Conservation (phyloP, 2,113 vertebrate genomes). For the Arothron firmamentum region DNA sequence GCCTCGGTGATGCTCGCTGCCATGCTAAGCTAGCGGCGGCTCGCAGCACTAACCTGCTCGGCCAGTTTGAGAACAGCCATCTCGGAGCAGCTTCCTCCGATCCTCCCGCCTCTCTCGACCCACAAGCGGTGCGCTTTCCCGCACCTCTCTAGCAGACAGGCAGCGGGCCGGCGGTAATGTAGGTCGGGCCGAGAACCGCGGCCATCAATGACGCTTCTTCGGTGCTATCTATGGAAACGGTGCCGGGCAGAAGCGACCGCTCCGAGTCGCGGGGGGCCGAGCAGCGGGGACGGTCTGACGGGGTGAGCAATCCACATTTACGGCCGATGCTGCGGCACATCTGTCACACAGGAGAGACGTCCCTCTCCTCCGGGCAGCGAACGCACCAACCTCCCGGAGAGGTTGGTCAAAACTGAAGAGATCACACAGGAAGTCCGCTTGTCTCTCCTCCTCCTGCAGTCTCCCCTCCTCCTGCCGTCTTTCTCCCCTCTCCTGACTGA, state of each 20-base stretch:
- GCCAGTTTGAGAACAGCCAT: conserved; percentile 81
- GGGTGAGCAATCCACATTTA: conserved; percentile 66
- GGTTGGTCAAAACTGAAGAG: conserved; percentile 41
- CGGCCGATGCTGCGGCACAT: conserved; percentile 8
- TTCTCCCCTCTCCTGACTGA: no score
- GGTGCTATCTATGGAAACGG: conserved; percentile 58
- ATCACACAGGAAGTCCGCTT: conserved; percentile 72
- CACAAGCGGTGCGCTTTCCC: conserved; percentile 1
- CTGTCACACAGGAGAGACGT: conserved; percentile 1
- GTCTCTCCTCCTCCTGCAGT: conserved; percentile 42
- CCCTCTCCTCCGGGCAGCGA: conserved; percentile 25
- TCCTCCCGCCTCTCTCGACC: neutral
- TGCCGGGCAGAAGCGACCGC: conserved; percentile 41
- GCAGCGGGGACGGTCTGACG: conserved; percentile 41
- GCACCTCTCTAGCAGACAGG: conserved; percentile 12
- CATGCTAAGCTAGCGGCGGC: conserved; percentile 35
- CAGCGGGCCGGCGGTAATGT: conserved; percentile 26
- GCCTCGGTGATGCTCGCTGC: no score
- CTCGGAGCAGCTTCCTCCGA: conserved; percentile 16
- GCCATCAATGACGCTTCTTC: conserved; percentile 56
- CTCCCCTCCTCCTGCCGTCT: no score
- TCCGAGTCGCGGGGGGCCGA: conserved; percentile 39
- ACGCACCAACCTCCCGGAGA: conserved; percentile 42
- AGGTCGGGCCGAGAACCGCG: conserved; percentile 61
- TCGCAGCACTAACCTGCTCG: conserved; percentile 74